A percentile compares a stretch with the other conserved stretches of the same genome.
phyloP scores from a whole-genome alignment of 2,797 vertebrate species.

The Lagocephalus sceleratus region DNA sequence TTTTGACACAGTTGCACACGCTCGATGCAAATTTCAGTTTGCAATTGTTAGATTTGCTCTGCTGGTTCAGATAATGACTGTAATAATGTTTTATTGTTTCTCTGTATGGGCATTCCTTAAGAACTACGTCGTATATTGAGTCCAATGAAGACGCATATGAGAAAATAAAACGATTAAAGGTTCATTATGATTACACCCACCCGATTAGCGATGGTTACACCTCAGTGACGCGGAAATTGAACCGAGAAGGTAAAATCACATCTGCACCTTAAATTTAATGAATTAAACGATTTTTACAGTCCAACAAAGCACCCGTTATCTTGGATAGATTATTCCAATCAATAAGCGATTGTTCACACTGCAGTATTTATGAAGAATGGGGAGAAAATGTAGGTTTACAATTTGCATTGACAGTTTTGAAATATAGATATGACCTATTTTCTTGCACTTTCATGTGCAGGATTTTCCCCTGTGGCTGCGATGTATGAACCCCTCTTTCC shows the following conservation, averaged over 20 bases:
- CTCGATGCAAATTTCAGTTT: slow-evolving; percentile 6
- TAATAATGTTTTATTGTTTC: slow-evolving; percentile 26
- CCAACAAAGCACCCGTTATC: slow-evolving; percentile 57
- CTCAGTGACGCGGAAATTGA: slow-evolving; percentile 3
- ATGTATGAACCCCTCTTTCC: slow-evolving; percentile 52
- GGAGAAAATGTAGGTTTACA: slow-evolving; percentile 62
- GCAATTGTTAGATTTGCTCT: slow-evolving; percentile 29
- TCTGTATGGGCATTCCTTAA: slow-evolving; percentile 6
- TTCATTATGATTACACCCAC: slow-evolving; percentile 4
- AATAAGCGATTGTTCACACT: slow-evolving; percentile 77
- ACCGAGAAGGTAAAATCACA: slow-evolving; percentile 10
- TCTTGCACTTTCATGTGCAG: slow-evolving; percentile 57
- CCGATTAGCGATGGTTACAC: slow-evolving; percentile 6
- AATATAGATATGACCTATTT: slow-evolving; percentile 70
- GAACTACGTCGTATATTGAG: neutral
- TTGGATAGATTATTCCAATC: slow-evolving; percentile 72
- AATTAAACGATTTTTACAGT: slow-evolving; percentile 36
- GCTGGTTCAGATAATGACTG: slow-evolving; percentile 24
- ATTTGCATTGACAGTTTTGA: slow-evolving; percentile 63
- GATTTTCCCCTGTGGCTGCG: slow-evolving; percentile 57
- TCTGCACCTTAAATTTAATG: slow-evolving; percentile 23
- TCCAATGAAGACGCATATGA: slow-evolving; percentile 29
- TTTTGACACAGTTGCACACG: neutral
- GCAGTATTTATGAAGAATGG: slow-evolving; percentile 75
- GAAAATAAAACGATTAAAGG: slow-evolving; percentile 21